These are phyloP conservation scores for Montipora cactus DNA, from an alignment of 64 coral and sea anemone genomes.

Conservation along the genomic window DNA sequence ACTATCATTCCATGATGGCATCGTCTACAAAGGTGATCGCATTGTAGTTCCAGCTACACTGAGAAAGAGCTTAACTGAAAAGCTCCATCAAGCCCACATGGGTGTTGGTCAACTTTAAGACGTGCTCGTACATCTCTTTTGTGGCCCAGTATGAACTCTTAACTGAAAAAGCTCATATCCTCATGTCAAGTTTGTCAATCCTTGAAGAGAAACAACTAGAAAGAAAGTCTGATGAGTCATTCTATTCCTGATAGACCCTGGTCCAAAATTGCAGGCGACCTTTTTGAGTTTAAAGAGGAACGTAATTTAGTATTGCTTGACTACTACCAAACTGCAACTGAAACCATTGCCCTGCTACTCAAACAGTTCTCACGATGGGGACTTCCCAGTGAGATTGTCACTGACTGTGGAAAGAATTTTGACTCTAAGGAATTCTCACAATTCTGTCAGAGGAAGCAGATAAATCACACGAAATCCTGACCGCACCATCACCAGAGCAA, in stretches of 20 bases:
- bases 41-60: constrained; percentile 23
- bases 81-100: constrained; percentile 19
- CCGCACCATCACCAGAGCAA: constrained; percentile 20
- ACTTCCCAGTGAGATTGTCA: constrained; percentile 6
- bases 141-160: too few relatives aligned
- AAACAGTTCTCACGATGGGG: too few relatives aligned
- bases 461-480: constrained; percentile 13
- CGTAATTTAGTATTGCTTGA: constrained; percentile 31
- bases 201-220: too few relatives aligned
- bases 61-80: constrained; percentile 28
- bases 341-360: background rate
- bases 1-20: too few relatives aligned
- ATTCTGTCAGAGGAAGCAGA: constrained; percentile 39
- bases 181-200: too few relatives aligned
- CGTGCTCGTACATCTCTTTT: background rate
- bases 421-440: constrained; percentile 55
- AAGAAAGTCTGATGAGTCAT: background rate
- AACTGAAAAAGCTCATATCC: too few relatives aligned
- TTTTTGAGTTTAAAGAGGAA: constrained; percentile 11
- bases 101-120: constrained; percentile 16
- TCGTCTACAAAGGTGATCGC: background rate
- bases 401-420: constrained; percentile 42
- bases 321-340: constrained; percentile 38
- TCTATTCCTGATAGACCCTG: constrained; percentile 44
- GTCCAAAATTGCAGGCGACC: background rate